These are phyloP conservation scores for Paracyprichromis sp. DNA, from an alignment of 2,113 vertebrate genomes.

Conservation along the genomic window DNA sequence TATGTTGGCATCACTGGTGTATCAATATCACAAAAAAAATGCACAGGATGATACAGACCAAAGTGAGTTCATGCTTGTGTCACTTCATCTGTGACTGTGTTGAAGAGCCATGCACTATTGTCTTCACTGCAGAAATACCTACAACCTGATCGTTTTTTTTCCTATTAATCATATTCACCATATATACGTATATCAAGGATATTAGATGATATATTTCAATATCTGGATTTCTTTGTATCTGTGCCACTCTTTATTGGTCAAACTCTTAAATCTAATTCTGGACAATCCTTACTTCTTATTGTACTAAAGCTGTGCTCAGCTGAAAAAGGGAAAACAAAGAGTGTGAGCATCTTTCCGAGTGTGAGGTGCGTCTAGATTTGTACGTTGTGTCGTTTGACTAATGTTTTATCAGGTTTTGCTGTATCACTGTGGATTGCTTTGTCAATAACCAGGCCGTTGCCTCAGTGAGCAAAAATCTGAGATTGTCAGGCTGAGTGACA, in stretches of 20 bases:
- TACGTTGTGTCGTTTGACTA: constrained; percentile 69
- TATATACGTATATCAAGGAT: background rate
- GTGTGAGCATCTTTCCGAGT: background rate
- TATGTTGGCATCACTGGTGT: background rate
- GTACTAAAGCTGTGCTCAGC: background rate
- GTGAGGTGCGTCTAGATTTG: background rate
- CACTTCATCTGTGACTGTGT: background rate
- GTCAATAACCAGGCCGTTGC: constrained; percentile 90
- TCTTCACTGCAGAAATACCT: background rate
- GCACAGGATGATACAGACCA: background rate
- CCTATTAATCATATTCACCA: background rate
- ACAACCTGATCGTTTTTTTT: background rate
- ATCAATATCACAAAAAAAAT: background rate
- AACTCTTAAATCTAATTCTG: background rate
- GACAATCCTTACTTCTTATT: background rate
- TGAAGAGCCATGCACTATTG: background rate
- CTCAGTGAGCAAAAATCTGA: constrained; percentile 82
- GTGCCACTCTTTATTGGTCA: background rate
- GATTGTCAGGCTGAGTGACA: constrained; percentile 90
- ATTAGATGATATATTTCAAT: background rate
- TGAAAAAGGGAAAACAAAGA: background rate
- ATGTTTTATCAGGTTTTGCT: constrained; percentile 85
- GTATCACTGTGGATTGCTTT: constrained; percentile 92
- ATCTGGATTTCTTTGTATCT: background rate
- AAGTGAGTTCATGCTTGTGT: background rate